These are phyloP conservation scores for Chromoteleia sp. DNA, from an alignment of 2,888 invertebrate species.

Conservation along the genomic window DNA sequence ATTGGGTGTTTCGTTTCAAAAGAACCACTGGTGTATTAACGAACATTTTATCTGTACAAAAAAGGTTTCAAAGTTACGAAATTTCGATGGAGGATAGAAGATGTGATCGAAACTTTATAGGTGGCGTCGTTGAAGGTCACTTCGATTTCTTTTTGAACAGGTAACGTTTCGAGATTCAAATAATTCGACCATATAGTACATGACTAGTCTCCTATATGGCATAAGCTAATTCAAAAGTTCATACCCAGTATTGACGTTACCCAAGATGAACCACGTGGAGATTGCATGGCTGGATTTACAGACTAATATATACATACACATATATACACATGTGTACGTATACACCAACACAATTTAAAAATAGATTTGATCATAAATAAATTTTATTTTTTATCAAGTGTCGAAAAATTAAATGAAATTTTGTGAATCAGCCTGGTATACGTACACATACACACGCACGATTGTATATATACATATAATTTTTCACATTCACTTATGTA, in stretches of 20 bases:
- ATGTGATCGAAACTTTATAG: slow-evolving; percentile 63
- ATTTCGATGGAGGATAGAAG: slow-evolving; percentile 51
- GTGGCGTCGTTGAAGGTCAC: slow-evolving; percentile 63
- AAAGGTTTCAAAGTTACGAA: slow-evolving; percentile 50
- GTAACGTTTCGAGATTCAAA: slow-evolving; percentile 37
- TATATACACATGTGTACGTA: slow-evolving; percentile 23
- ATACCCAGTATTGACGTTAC: slow-evolving; percentile 43
- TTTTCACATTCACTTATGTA: slow-evolving; percentile 71
- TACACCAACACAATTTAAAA: slow-evolving; percentile 12
- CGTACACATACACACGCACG: slow-evolving; percentile 3
- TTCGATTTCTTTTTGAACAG: slow-evolving; percentile 64
- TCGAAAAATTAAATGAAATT: slow-evolving; percentile 7
- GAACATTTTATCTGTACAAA: slow-evolving; percentile 53
- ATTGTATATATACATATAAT: slow-evolving; percentile 23
- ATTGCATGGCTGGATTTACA: slow-evolving; percentile 58
- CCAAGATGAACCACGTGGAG: slow-evolving; percentile 48
- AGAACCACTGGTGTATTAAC: slow-evolving; percentile 51
- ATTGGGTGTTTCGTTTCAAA: slow-evolving; percentile 44
- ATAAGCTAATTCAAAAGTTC: slow-evolving; percentile 54
- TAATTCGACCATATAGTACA: slow-evolving; percentile 50
- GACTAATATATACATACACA: slow-evolving; percentile 44
- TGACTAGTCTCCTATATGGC: slow-evolving; percentile 62
- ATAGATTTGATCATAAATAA: not conserved
- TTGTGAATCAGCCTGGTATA: not conserved
- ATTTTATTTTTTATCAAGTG: not conserved